These are phyloP conservation scores for Protomyctophum bolini DNA, from an alignment of 2,113 vertebrate species.

Conservation along the genomic window DNA sequence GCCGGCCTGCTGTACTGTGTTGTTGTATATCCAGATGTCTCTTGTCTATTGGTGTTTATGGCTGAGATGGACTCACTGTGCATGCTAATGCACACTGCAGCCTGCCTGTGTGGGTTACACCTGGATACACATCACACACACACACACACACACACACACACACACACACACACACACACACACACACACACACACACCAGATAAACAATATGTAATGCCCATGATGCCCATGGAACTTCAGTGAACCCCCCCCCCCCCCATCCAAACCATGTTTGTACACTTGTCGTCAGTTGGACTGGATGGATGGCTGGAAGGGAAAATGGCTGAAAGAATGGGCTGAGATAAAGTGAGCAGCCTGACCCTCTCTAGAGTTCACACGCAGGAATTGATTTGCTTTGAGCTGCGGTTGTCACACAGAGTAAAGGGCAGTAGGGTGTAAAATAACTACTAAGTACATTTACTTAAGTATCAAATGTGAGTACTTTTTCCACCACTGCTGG, in stretches of 20 bases:
- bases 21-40: conserved; percentile 51
- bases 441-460: too few species aligned
- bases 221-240: too few species aligned
- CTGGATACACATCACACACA: conserved; percentile 28
- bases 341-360: neutral
- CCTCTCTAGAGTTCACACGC: neutral
- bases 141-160: too few species aligned
- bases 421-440: neutral
- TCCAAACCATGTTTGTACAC: too few species aligned
- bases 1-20: conserved; percentile 4
- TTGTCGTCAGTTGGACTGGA: conserved; percentile 23
- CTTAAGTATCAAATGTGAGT: too few species aligned
- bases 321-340: conserved; percentile 4
- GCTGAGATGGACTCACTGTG: conserved; percentile 30
- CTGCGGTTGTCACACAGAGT: neutral
- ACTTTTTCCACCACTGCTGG: neutral
- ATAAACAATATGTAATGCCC: too few species aligned
- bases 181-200: neutral
- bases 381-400: neutral
- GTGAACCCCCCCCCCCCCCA: too few species aligned
- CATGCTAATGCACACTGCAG: conserved; percentile 41
- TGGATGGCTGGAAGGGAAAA: conserved; percentile 25
- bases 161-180: conserved; percentile 13
- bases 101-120: conserved; percentile 41
- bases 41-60: conserved; percentile 31